These are phyloP conservation scores for Hormiphora californensis DNA, from an alignment of 37 sponge, comb jelly and placozoan genomes.

Conservation along the genomic window DNA sequence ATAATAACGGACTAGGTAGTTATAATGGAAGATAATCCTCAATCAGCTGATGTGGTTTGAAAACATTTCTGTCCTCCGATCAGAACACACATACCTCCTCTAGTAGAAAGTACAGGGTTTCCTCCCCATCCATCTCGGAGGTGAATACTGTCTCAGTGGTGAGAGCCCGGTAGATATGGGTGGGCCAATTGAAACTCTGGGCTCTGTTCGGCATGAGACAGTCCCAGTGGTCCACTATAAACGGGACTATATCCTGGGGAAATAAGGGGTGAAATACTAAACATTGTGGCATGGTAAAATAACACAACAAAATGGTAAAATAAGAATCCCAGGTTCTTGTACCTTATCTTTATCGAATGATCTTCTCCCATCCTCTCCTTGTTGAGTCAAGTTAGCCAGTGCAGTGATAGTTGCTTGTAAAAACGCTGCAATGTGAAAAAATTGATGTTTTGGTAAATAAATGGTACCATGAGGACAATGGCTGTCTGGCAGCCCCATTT, in stretches of 20 bases:
- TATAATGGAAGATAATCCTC: no score
- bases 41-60: no score
- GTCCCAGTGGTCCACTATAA: conserved; percentile 81
- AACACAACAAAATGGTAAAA: not conserved
- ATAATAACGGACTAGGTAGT: not conserved
- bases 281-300: no score
- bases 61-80: no score
- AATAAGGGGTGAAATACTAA: not conserved
- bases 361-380: not conserved
- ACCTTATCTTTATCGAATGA: conserved; percentile 69
- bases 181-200: conserved; percentile 10
- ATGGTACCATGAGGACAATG: not conserved
- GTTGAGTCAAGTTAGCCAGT: conserved; percentile 64
- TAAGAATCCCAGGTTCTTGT: not conserved
- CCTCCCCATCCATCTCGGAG: conserved; percentile 23
- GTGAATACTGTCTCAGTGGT: conserved; percentile 2
- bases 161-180: conserved; percentile 20
- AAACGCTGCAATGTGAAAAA: conserved; percentile 63
- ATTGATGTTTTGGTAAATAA: not conserved
- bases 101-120: conserved; percentile 2
- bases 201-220: not conserved
- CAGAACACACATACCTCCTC: not conserved
- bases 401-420: conserved; percentile 75
- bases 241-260: conserved; percentile 78
- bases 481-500: no score